Evolutionary conservation across 2,888 invertebrate species (phyloP), one percentile per base, ranked within the genome.

Genomic region (Trachelus iudaicus): DNA sequence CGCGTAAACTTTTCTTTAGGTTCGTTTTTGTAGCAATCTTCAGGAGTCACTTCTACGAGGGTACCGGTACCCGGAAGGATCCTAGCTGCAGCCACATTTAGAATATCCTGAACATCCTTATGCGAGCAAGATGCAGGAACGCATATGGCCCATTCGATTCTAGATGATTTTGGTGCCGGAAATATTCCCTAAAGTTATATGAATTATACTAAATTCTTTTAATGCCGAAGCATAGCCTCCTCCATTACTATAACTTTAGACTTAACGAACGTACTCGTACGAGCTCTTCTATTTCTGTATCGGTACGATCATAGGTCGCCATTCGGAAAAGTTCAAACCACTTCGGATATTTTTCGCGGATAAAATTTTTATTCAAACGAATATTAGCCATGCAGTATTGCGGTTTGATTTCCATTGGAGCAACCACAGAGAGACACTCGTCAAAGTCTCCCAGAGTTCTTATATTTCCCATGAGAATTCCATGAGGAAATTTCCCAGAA

Each of bases 401-500:
- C 79, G 79, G 79, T 13, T 76, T 69, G 23, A 76, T 76, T 30
- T 74, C 74, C 33, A 73, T 68, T 37, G 73, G 73, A 23, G 79
- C 31, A n/a, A 69, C 73, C 34, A 69, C 75, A 69, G 73, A 79
- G 23, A 83, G 69, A 69, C 83, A 83, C 69, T 83, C 81, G 15
- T 83, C 83, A 40, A 77, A 80, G 78, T 81, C 79, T 6, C 83
- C 82, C 76, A 83, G 30, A 33, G 79, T 79, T 31, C 76, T 74
- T 12, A 79, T 80, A 73, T 82, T 83, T 73, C 83, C 83, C 30
- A 81, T 81, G 30, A 83, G 71, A 34, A 82, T 73, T 23, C 81
- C 82, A 1, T 80, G 73, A 4, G 82, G 82, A 56, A 83, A 78
- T 35, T 83, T 80, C 4, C 78, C 80, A 1, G 77, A 79, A 33